phyloP scores from a whole-genome alignment of 35 echinoderm and acorn worm genomes.

The Eucidaris tribuloides region DNA sequence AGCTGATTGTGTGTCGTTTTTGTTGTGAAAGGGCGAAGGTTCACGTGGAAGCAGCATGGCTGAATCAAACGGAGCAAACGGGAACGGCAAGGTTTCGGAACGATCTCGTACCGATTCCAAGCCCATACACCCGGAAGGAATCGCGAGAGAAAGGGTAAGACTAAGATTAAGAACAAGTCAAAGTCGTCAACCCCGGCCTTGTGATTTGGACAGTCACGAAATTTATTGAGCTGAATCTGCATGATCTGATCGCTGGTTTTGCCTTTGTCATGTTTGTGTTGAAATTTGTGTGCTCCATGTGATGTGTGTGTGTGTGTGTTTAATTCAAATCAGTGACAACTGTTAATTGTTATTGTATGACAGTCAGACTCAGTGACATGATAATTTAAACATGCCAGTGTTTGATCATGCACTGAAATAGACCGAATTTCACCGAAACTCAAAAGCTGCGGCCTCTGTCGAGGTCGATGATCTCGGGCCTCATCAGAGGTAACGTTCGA shows the following conservation, averaged over 20 bases:
- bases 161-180: background rate
- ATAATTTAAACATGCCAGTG: no score
- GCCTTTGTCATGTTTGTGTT: no score
- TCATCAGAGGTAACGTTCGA: no score
- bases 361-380: no score
- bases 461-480: no score
- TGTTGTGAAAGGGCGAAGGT: background rate
- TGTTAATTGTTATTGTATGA: no score
- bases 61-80: background rate
- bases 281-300: no score
- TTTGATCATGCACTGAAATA: no score
- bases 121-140: conserved; percentile 77
- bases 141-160: conserved; percentile 58
- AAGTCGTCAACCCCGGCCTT: background rate
- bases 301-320: background rate
- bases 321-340: background rate
- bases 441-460: no score
- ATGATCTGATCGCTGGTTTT: background rate
- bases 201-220: background rate
- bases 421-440: no score
- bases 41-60: background rate
- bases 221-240: background rate
- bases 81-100: conserved; percentile 73
- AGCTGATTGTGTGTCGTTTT: no score
- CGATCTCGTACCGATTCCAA: conserved; percentile 62